Conservation (phyloP, 2,113 vertebrate species). For the Phainopepla nitens region DNA sequence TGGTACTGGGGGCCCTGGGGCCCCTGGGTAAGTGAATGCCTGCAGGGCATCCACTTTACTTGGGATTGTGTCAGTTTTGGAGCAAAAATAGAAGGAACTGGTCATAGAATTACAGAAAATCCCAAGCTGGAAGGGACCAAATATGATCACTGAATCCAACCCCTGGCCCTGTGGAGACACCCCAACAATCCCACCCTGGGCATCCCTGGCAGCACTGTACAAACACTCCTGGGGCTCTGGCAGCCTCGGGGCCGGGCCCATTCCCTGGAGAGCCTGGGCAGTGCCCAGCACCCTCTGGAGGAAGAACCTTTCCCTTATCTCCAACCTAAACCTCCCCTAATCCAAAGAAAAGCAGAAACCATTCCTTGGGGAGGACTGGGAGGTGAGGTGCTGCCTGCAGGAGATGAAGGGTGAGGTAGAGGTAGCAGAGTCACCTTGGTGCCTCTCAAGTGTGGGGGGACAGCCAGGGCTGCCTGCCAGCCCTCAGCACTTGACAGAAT, state of each 20-base stretch:
- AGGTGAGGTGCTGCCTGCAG: neutral
- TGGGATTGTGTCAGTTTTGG: neutral
- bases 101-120: neutral
- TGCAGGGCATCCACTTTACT: neutral
- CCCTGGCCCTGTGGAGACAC: neutral
- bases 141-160: neutral
- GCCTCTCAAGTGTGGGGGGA: rapidly evolving
- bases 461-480: rapidly evolving
- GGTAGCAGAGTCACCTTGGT: neutral
- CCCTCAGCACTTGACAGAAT: neutral
- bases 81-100: neutral
- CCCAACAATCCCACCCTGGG: neutral
- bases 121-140: neutral
- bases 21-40: neutral
- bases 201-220: rapidly evolving
- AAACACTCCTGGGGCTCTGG: neutral
- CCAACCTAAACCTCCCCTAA: neutral
- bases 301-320: rapidly evolving
- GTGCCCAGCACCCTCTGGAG: neutral
- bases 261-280: neutral
- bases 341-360: neutral
- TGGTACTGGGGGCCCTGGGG: neutral
- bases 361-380: neutral
- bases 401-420: neutral
- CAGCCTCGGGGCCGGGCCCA: neutral